phyloP scores from a whole-genome alignment of 2,113 vertebrate species.

The Madoqua kirkii region DNA sequence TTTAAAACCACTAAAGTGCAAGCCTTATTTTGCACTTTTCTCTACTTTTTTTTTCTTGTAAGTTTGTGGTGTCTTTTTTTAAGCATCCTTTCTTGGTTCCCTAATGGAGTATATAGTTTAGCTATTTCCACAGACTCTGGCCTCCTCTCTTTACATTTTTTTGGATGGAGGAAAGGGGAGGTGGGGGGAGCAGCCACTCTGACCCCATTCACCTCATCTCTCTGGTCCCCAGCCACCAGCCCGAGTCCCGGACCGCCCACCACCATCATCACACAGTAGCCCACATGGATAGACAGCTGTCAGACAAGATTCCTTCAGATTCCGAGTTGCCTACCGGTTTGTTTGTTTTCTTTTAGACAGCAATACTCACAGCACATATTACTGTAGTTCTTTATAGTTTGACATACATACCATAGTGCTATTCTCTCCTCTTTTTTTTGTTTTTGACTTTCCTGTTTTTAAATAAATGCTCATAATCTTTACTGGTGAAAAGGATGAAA shows the following conservation, averaged over 20 bases:
- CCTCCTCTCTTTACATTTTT: constrained; percentile 13
- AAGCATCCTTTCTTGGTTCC: constrained; percentile 50
- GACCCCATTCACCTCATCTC: neutral
- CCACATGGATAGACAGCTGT: constrained; percentile 74
- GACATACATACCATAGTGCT: constrained; percentile 78
- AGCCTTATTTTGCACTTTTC: constrained; percentile 82
- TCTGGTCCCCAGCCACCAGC: constrained; percentile 43
- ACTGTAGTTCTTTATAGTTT: constrained; percentile 87
- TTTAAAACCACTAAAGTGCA: constrained; percentile 86
- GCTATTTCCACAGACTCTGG: constrained; percentile 45
- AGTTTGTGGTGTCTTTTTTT: constrained; percentile 52
- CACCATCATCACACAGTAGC: constrained; percentile 66
- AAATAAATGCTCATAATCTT: constrained; percentile 87
- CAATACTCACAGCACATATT: constrained; percentile 90
- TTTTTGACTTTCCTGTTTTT: constrained; percentile 68
- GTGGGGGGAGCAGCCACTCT: neutral
- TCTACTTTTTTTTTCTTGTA: constrained; percentile 51
- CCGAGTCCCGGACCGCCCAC: neutral
- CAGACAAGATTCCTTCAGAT: constrained; percentile 83
- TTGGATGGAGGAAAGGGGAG: neutral
- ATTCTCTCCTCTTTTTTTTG: constrained; percentile 72
- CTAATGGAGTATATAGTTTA: constrained; percentile 72
- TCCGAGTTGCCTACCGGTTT: constrained; percentile 84
- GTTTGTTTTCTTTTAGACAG: constrained; percentile 61
- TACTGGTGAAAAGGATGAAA: constrained; percentile 82